A percentile compares a stretch with the other conserved stretches of the same genome.
Conservation (phyloP, 2,113 vertebrate genomes). For the Labeo catla region DNA sequence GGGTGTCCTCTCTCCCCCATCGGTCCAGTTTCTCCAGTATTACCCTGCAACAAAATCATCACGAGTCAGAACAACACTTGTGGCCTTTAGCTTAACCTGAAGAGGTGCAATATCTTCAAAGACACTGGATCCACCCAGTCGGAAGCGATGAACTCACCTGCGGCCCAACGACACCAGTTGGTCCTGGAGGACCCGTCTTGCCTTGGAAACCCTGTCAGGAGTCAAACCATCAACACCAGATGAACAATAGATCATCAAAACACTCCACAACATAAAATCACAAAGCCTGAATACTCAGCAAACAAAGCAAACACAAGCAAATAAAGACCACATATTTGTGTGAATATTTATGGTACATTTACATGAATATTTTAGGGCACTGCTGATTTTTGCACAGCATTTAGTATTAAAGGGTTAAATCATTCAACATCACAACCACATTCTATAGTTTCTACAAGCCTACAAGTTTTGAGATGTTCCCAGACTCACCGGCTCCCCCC, state of each 20-base stretch:
- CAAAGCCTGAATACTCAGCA: neutral
- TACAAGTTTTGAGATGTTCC: neutral
- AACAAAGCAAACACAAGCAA: neutral
- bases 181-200: slow-evolving; percentile 94
- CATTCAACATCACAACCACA: neutral
- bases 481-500: slow-evolving; percentile 93
- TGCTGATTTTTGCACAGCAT: neutral
- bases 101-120: neutral
- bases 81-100: neutral
- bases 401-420: neutral
- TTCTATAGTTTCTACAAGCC: neutral
- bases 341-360: neutral
- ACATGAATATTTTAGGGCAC: neutral
- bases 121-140: neutral
- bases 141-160: slow-evolving; percentile 78
- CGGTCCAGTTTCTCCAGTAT: slow-evolving; percentile 91
- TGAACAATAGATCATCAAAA: neutral
- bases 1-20: slow-evolving; percentile 94
- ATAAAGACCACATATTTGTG: neutral
- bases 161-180: slow-evolving; percentile 92
- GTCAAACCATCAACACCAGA: neutral
- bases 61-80: neutral
- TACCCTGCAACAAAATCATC: slow-evolving; percentile 79
- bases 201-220: slow-evolving; percentile 93
- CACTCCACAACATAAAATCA: neutral